Conservation (phyloP, 1,140 invertebrate genomes). For the Stenopsyche tienmushanensis region DNA sequence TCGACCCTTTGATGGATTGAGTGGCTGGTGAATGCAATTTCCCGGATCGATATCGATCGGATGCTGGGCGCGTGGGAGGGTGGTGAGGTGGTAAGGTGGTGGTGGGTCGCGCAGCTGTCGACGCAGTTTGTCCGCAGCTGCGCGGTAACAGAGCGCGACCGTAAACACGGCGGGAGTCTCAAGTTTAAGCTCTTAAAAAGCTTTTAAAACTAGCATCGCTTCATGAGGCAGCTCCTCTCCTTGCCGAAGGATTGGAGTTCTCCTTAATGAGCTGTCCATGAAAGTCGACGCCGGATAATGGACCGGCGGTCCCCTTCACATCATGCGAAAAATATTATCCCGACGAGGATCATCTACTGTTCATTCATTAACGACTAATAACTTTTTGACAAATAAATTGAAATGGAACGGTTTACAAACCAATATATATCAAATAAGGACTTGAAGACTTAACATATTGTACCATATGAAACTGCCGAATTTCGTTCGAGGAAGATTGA, state of each 20-base stretch:
- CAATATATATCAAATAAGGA: too few species aligned
- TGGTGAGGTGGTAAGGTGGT: too few species aligned
- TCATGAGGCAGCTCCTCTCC: not conserved
- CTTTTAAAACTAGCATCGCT: conserved; percentile 11
- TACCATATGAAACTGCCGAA: too few species aligned
- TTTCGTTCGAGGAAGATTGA: too few species aligned
- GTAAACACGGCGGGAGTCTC: conserved; percentile 30
- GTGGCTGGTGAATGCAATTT: too few species aligned
- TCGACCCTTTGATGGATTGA: too few species aligned
- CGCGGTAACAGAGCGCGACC: conserved; percentile 11
- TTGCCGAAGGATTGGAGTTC: not conserved
- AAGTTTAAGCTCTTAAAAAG: conserved; percentile 20
- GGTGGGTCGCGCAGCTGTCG: conserved; percentile 15
- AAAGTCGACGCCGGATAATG: not conserved
- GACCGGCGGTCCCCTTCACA: not conserved
- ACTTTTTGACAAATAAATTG: too few species aligned
- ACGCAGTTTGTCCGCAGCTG: conserved; percentile 20
- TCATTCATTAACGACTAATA: too few species aligned
- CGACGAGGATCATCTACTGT: not conserved
- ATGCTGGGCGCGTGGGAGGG: too few species aligned
- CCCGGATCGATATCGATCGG: too few species aligned
- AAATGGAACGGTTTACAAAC: not conserved
- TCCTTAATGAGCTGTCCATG: not conserved
- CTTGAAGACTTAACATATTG: too few species aligned
- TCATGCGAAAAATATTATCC: not conserved